A percentile compares a stretch with the other conserved stretches of the same genome.
Evolutionary conservation across 2,797 vertebrate species (phyloP).

Genomic region (Oreonectes daqikongensis): DNA sequence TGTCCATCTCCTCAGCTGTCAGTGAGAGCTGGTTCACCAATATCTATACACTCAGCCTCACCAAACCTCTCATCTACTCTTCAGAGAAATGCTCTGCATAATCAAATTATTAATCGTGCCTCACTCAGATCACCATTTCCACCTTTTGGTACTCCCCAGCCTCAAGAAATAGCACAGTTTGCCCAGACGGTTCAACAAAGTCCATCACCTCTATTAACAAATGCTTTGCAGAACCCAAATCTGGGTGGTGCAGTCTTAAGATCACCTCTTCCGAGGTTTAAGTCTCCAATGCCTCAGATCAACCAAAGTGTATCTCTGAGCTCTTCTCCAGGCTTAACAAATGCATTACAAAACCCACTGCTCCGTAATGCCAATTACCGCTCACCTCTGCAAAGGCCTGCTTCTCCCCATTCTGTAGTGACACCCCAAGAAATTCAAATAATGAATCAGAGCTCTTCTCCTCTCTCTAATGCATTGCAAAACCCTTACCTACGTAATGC

Average conservation of each 20-base stretch:
- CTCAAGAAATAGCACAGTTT: conserved; percentile 66
- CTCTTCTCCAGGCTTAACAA: conserved; percentile 51
- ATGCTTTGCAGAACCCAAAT: conserved; percentile 71
- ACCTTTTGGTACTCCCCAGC: conserved; percentile 37
- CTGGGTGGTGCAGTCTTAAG: conserved; percentile 54
- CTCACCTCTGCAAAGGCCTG: conserved; percentile 51
- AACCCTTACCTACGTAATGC: conserved; percentile 51
- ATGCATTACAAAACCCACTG: conserved; percentile 58
- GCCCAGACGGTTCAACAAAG: conserved; percentile 67
- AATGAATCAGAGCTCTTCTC: conserved; percentile 34
- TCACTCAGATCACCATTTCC: conserved; percentile 61
- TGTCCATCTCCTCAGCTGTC: conserved; percentile 68
- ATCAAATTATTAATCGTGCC: conserved; percentile 60
- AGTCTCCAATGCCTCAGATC: conserved; percentile 49
- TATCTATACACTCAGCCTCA: conserved; percentile 64
- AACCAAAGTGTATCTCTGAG: conserved; percentile 51
- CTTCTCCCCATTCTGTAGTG: conserved; percentile 44
- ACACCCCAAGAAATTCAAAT: conserved; percentile 46
- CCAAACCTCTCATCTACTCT: conserved; percentile 61
- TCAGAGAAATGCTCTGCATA: conserved; percentile 61
- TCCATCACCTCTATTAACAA: conserved; percentile 70
- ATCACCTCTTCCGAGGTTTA: conserved; percentile 51
- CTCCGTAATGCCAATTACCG: conserved; percentile 53
- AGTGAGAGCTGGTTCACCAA: conserved; percentile 67
- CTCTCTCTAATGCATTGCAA: conserved; percentile 54